phyloP scores from a whole-genome alignment of 2,888 invertebrate genomes.

The Gisinianus flammeolus region DNA sequence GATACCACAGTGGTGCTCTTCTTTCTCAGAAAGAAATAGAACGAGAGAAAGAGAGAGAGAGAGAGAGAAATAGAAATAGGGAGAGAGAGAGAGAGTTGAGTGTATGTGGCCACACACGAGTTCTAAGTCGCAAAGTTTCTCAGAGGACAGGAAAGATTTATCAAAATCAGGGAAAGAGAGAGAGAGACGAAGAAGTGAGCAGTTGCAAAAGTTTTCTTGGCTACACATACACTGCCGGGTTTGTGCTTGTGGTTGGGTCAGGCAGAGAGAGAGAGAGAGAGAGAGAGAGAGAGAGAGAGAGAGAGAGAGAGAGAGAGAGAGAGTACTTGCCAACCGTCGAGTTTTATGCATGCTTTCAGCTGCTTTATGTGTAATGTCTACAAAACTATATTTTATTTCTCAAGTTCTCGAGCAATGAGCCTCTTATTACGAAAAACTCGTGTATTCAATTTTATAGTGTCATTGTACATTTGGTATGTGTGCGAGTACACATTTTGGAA shows the following conservation, averaged over 20 bases:
- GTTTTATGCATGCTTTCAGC: slow-evolving; percentile 11
- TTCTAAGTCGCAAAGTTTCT: slow-evolving; percentile 36
- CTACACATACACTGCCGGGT: background rate
- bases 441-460: background rate
- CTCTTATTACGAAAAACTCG: background rate
- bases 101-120: background rate
- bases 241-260: slow-evolving; percentile 33
- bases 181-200: slow-evolving; percentile 15
- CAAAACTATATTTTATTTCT: slow-evolving; percentile 19
- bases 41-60: background rate
- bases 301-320: too few species aligned
- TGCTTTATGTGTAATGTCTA: slow-evolving; percentile 2
- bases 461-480: background rate
- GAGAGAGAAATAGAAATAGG: background rate
- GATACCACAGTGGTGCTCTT: slow-evolving; percentile 8
- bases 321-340: background rate
- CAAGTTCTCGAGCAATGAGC: background rate
- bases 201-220: slow-evolving; percentile 34
- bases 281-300: too few species aligned
- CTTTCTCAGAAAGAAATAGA: background rate
- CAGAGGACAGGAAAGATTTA: slow-evolving; percentile 43
- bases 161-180: slow-evolving; percentile 45
- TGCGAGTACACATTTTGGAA: background rate
- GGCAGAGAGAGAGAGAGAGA: background rate
- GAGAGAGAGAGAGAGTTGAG: background rate